Base-by-base conservation (phyloP, 2,797 vertebrate genomes). In the Lagocephalus sceleratus region DNA sequence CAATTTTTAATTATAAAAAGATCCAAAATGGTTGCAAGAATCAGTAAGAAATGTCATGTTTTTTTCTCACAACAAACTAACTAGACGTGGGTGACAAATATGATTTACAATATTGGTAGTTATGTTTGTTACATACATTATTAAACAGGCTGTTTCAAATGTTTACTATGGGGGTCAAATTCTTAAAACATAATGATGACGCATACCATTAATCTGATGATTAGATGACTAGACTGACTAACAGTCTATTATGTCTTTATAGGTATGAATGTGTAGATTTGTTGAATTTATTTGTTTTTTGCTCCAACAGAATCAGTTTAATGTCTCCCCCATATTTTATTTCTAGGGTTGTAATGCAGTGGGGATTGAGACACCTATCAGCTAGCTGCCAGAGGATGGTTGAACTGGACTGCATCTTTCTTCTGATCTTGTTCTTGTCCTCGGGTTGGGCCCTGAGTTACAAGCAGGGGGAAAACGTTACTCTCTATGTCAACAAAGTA, bases 401-500 rank as follows among this genome's bases (percentile, higher is more conserved):
- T 85, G 61, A 47, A 20, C 76, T 78, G 64, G 73, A 55, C 70
- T 66, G 72, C 71, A 39, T 87, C 68, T 67, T 35, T 10, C 32
- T 35, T 14, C 12, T 88, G 75, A 57, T 82, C 61, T 68, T 87
- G 63, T 71, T 80, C 54, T 66, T 90, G 35, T 57, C 89, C 59
- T 79, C 87, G 5, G 75, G 87, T 65, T 89, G 84, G 53, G 79
- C 88, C 20, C 74, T 75, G 41, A 89, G 82, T 72, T 96, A 92
- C 77, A 91, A 93, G 65, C 66, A 68, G 12, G 93, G 93, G 8
- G 92, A 94, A 55, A 88, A 90, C 0, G 93, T 97, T 49, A 87
- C 91, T 69, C 84, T 97, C 0, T 97, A 94, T 60, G 94, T 97
- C 73, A 96, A 97, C 88, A 97, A 97, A 91, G 95, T 97, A 55